These are phyloP conservation scores for Oeneis ivallda DNA, from an alignment of 2,888 invertebrate genomes.

Conservation along the genomic window DNA sequence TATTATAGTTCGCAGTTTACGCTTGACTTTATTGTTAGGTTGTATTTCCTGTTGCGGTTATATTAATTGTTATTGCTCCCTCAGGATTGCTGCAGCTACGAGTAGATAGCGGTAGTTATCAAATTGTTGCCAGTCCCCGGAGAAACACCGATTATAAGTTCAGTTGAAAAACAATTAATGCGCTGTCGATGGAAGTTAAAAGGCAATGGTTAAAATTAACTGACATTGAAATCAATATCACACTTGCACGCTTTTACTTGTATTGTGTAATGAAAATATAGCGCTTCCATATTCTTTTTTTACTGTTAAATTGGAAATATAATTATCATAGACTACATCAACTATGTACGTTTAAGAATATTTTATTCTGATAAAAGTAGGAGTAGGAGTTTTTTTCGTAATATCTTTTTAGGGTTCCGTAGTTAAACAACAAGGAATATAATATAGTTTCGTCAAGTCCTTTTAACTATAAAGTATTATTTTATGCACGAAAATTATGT, in stretches of 20 bases:
- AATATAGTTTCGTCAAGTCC: too few relatives aligned
- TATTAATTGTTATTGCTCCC: slow-evolving; percentile 21
- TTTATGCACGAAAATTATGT: too few relatives aligned
- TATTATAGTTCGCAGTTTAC: not conserved
- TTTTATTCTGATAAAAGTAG: too few relatives aligned
- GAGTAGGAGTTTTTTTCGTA: too few relatives aligned
- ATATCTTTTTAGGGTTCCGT: too few relatives aligned
- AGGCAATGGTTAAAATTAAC: not conserved
- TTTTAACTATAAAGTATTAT: too few relatives aligned
- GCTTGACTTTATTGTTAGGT: not conserved
- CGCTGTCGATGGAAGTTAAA: slow-evolving; percentile 11
- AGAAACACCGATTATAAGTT: slow-evolving; percentile 4
- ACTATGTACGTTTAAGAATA: too few relatives aligned
- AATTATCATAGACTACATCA: not conserved
- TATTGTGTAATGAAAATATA: not conserved
- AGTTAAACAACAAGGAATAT: too few relatives aligned
- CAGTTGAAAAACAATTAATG: slow-evolving; percentile 20
- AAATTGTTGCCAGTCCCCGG: slow-evolving; percentile 13
- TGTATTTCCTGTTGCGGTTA: slow-evolving; percentile 17
- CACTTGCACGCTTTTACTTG: not conserved
- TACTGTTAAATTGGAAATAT: not conserved
- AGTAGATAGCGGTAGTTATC: slow-evolving; percentile 9
- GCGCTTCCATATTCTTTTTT: too few relatives aligned
- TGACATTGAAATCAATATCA: not conserved
- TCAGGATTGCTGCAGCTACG: slow-evolving; percentile 2